Evolutionary conservation across 2,888 invertebrate genomes (phyloP).

Genomic region (Drosophila rubida): DNA sequence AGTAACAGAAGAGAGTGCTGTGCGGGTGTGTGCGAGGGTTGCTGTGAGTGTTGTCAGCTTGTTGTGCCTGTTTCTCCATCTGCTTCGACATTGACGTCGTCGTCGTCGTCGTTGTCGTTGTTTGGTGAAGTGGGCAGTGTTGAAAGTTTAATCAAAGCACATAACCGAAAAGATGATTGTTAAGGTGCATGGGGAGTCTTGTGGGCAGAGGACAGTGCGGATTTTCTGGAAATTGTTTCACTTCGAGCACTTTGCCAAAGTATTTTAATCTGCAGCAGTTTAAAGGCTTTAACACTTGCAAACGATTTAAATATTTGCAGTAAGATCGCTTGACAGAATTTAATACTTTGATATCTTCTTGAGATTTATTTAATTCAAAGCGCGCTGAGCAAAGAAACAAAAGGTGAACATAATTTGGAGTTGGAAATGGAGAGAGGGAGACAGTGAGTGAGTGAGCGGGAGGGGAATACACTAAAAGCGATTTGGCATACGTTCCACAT

Average conservation of each 20-base stretch:
- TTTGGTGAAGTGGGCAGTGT: conserved; percentile 14
- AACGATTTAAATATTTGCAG: too few relatives aligned
- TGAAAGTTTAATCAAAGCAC: conserved; percentile 54
- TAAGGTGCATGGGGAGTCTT: conserved; percentile 26
- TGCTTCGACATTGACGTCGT: too few relatives aligned
- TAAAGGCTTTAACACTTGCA: not conserved
- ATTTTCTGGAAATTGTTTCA: not conserved
- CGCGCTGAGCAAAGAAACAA: not conserved
- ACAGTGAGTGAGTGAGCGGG: not conserved
- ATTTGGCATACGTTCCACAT: conserved; percentile 56
- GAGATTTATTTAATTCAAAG: too few relatives aligned
- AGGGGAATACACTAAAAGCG: conserved; percentile 43
- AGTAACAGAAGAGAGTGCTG: conserved; percentile 33
- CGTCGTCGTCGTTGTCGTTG: not conserved
- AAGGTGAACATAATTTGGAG: not conserved
- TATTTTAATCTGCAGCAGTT: conserved; percentile 10
- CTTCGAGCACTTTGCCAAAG: conserved; percentile 17
- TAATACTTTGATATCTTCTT: too few relatives aligned
- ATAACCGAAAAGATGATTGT: conserved; percentile 45
- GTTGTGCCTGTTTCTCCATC: not conserved
- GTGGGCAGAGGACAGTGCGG: not conserved
- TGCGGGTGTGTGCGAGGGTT: conserved; percentile 31
- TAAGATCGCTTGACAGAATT: too few relatives aligned
- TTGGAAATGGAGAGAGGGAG: not conserved
- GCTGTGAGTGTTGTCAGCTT: conserved; percentile 22